Evolutionary conservation across 2,888 invertebrate species (phyloP), one percentile per base, ranked within the genome.

Genomic region (Serripes groenlandicus): DNA sequence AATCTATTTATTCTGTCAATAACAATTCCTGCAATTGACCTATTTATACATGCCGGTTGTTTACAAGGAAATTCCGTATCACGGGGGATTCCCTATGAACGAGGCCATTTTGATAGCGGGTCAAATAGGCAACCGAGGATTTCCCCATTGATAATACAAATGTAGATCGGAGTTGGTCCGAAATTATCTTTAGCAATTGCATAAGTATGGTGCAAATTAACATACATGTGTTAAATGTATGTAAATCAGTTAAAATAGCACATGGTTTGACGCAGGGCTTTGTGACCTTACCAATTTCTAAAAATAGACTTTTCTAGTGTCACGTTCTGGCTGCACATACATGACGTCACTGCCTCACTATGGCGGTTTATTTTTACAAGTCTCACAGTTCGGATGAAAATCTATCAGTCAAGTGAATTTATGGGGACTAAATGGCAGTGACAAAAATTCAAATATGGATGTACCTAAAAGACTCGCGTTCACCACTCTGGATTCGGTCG

Each of bases 401-500:
- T 84, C 79, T 73, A 81, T 87, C 86, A 88, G 83, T 80, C 84
- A 75, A 74, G 82, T 81, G 81, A 85, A 85, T 81, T 83, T 83
- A 75, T 72, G 78, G 75, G 66, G 83, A 79, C 81, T 83, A 82
- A 85, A 88, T 88, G 89, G 90, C 90, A 81, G 80, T 84, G 77
- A 82, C 78, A 79, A 68, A 68, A 70, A 70, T 77, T 80, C 81
- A 85, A 78, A 78, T 70, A 97, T 97, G 97, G 96, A 96, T 95
- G 97, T 97, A 96, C 95, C 96, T 95, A 97, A 96, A 96, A 96
- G 97, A 96, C 96, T 96, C 95, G 96, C 96, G 95, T 95, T 96
- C 95, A 96, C 96, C 95, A 96, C 96, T 95, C 96, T 96, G 95
- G 96, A 96, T 95, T 95, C 96, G 54, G 71, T 84, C n/a, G 86